Conservation (phyloP, 2,888 invertebrate species). For the Acronicta leporina region DNA sequence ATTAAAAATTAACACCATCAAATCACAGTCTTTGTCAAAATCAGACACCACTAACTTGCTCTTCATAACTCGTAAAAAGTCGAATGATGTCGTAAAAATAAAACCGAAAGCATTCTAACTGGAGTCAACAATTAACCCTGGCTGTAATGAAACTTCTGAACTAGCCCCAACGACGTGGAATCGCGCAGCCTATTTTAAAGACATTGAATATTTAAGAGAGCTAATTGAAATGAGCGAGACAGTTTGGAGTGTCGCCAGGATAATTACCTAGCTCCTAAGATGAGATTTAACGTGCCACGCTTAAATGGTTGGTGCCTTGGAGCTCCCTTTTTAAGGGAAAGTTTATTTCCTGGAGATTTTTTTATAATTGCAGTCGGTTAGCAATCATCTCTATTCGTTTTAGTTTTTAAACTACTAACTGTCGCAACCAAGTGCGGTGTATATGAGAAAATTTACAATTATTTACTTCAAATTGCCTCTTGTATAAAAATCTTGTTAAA, state of each 20-base stretch:
- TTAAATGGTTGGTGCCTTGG: slow-evolving; percentile 70
- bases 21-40: slow-evolving; percentile 68
- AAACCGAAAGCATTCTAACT: slow-evolving; percentile 75
- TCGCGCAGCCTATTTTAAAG: slow-evolving; percentile 87
- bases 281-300: slow-evolving; percentile 87
- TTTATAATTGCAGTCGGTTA: slow-evolving; percentile 29
- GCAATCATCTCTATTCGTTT: slow-evolving; percentile 21
- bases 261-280: slow-evolving; percentile 87
- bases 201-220: slow-evolving; percentile 89
- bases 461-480: not conserved
- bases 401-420: not conserved
- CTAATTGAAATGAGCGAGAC: slow-evolving; percentile 89
- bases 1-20: slow-evolving; percentile 57
- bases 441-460: not conserved
- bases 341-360: slow-evolving; percentile 43
- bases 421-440: not conserved
- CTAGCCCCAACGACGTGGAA: slow-evolving; percentile 76
- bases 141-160: slow-evolving; percentile 85
- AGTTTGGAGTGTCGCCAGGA: slow-evolving; percentile 89
- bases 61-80: slow-evolving; percentile 78
- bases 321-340: slow-evolving; percentile 43
- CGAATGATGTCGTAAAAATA: slow-evolving; percentile 77
- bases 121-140: slow-evolving; percentile 85
- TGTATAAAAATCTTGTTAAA: too few species aligned
- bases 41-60: slow-evolving; percentile 67